Base-by-base conservation (phyloP, 2,888 invertebrate genomes). In the Sthenelais limicola region DNA sequence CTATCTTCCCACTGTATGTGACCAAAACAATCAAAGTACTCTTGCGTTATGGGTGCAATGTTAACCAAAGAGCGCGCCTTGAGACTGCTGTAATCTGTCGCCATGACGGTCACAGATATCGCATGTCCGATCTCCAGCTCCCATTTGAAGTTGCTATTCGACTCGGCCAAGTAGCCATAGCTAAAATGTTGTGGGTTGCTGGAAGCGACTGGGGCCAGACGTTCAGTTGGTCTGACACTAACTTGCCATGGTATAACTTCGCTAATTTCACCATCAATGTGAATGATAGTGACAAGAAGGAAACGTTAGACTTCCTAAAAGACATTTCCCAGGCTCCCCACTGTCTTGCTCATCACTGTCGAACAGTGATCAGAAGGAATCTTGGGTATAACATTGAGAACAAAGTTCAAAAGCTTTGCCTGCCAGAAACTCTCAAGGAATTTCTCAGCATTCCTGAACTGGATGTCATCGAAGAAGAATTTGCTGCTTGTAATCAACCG, bases 81-180 rank as follows among this genome's bases (percentile, higher is more conserved):
- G 70, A 70, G 32, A 21, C 38, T 18, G 38, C 52, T 2, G 70
- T 70, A 7, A 70, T 70, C 2, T 70, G 70, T 24, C 52, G 54
- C 51, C 33, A 70, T 28, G 38, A 38, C 18, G 56, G 70, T 12
- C 70, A 70, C 28, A 28, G 51, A 5, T 52, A 52, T 21, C 24
- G 26, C 2, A 7, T 56, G 24, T 26, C 49, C 21, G 33, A 54
- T 28, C 43, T 70, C 3, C 51, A 56, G 26, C 70, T 70, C 5
- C 70, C 70, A 7, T 38, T 70, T 21, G 70, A 70, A 43, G 32
- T 70, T 4, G 70, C 70, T 21, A 54, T 70, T 3, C 70, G 70
- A 12, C 24, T 70, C 4, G 70, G 70, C 7, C 51, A 49, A n/a
- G 54, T 38, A 21, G 70, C 52, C 12, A 35, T 70, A 3, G 54